A percentile compares a stretch with the other conserved stretches of the same genome.
Evolutionary conservation across 2,113 vertebrate genomes (phyloP).

Genomic region (Petaurus breviceps): DNA sequence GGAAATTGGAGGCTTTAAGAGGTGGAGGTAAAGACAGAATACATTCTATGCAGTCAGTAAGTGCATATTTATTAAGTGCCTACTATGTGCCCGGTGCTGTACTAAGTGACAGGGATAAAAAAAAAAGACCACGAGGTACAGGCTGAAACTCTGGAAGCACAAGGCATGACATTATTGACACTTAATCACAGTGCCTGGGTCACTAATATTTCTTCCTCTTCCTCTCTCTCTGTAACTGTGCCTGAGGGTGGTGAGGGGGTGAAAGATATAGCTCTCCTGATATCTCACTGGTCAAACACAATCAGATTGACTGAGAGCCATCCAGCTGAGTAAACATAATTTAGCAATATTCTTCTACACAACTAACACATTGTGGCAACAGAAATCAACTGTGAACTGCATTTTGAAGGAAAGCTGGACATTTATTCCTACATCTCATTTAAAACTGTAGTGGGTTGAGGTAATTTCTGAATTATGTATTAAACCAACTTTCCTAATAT

Average conservation of each 20-base stretch:
- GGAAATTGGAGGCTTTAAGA: not conserved
- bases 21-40: not conserved
- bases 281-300: slow-evolving; percentile 65
- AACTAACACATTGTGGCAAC: not conserved
- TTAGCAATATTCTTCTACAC: not conserved
- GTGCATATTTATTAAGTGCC: not conserved
- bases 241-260: slow-evolving; percentile 61
- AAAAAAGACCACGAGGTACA: not conserved
- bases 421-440: slow-evolving; percentile 69
- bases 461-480: slow-evolving; percentile 72
- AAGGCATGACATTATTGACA: slow-evolving; percentile 8
- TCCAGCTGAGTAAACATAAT: not conserved
- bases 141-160: not conserved
- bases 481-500: slow-evolving; percentile 59
- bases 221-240: slow-evolving; percentile 37
- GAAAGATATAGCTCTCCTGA: slow-evolving; percentile 36
- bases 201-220: slow-evolving; percentile 19
- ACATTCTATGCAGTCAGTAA: not conserved
- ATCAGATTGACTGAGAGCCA: slow-evolving; percentile 73
- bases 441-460: slow-evolving; percentile 46
- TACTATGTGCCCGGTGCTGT: not conserved
- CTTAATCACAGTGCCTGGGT: not conserved
- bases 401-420: not conserved
- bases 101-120: not conserved
- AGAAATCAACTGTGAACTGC: slow-evolving; percentile 17